phyloP scores from a whole-genome alignment of 2,797 vertebrate species.

The Anabacerthia variegaticeps region DNA sequence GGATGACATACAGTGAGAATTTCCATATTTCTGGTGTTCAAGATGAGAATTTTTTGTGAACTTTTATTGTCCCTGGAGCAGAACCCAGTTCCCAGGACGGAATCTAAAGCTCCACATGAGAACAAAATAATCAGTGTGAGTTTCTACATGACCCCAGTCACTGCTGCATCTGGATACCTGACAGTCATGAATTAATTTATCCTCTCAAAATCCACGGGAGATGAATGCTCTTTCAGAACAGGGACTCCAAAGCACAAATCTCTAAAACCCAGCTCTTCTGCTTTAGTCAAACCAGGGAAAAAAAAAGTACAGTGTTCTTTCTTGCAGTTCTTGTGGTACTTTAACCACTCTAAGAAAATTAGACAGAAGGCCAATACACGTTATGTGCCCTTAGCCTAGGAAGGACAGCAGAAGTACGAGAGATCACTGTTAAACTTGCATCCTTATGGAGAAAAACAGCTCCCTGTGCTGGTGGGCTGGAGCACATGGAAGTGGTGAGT shows the following conservation, averaged over 20 bases:
- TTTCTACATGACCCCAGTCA: not conserved
- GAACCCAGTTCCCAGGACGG: not conserved
- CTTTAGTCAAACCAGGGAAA: not conserved
- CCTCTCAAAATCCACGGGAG: not conserved
- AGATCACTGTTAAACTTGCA: not conserved
- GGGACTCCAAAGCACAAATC: not conserved
- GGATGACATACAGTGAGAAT: not conserved
- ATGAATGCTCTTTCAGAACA: not conserved
- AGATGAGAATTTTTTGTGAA: not conserved
- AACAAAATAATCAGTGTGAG: not conserved
- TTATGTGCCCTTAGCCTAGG: not conserved
- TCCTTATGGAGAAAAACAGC: not conserved
- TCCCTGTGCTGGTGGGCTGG: not conserved
- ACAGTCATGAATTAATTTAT: not conserved
- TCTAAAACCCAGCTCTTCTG: not conserved
- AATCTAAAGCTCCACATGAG: not conserved
- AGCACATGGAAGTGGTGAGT: not conserved
- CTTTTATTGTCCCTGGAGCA: not conserved
- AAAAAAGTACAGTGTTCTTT: not conserved
- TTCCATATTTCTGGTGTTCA: not conserved
- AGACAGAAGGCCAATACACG: not conserved
- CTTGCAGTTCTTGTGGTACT: not conserved
- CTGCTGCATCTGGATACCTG: rapidly evolving
- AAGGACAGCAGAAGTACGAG: not conserved
- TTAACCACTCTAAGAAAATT: not conserved